A percentile compares a stretch with the other conserved stretches of the same genome.
Conservation (phyloP, 2,888 invertebrate genomes). For the Lasioglossum figueresi region DNA sequence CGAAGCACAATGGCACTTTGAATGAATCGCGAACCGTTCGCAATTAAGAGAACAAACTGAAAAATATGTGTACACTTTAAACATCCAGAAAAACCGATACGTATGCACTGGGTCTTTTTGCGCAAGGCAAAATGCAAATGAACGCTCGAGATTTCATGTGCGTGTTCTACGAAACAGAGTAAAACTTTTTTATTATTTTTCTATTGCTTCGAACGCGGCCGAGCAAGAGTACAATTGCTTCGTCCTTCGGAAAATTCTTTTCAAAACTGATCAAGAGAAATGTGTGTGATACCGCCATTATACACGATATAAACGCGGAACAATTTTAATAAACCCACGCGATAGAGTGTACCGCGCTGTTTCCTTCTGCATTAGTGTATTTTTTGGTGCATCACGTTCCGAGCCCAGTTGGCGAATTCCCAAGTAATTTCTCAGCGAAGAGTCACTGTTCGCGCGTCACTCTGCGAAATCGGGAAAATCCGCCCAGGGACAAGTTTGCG, state of each 20-base stretch:
- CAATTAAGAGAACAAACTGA: background rate
- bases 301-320: background rate
- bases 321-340: background rate
- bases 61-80: background rate
- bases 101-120: background rate
- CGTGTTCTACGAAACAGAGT: background rate
- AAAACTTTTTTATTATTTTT: background rate
- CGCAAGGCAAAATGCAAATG: background rate
- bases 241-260: background rate
- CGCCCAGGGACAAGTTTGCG: background rate
- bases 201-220: background rate
- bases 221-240: background rate
- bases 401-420: background rate
- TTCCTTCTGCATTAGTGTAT: background rate
- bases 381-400: background rate
- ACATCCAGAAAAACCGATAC: background rate
- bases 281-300: background rate
- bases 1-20: background rate
- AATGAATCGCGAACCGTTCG: background rate
- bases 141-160: background rate
- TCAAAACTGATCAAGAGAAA: background rate
- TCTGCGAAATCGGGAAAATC: background rate
- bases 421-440: background rate
- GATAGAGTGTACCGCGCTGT: background rate
- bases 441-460: background rate